phyloP scores from a whole-genome alignment of 2,113 vertebrate species.

The Zosterops hypoxanthus region DNA sequence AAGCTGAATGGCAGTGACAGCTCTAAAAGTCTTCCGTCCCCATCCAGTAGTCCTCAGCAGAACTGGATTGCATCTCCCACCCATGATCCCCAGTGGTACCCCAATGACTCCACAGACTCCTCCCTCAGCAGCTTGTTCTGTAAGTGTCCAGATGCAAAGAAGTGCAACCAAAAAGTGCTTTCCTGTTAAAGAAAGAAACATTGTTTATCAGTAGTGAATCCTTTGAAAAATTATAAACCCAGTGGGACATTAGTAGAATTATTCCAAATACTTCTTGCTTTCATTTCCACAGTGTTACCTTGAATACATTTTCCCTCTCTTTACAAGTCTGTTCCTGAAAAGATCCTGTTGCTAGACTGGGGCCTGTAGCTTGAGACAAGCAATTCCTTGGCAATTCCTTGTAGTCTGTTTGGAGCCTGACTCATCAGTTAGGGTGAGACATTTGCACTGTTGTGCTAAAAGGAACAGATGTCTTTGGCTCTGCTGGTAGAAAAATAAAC shows the following conservation, averaged over 20 bases:
- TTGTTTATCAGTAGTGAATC: neutral
- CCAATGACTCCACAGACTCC: constrained; percentile 93
- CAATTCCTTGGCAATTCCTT: neutral
- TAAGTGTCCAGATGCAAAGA: constrained; percentile 67
- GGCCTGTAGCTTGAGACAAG: neutral
- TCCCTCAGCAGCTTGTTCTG: constrained; percentile 94
- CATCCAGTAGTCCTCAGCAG: constrained; percentile 88
- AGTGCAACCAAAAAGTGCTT: neutral
- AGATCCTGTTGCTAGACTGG: neutral
- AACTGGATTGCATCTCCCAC: constrained; percentile 96
- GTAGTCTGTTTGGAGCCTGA: constrained; percentile 9
- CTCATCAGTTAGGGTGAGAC: constrained; percentile 3
- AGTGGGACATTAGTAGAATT: neutral
- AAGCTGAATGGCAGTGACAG: constrained; percentile 89
- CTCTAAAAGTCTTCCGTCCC: constrained; percentile 90
- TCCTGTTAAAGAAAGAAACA: neutral
- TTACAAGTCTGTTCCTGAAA: neutral
- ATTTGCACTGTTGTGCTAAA: neutral
- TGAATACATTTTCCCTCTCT: neutral
- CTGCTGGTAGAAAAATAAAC: neutral
- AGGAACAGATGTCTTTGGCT: neutral
- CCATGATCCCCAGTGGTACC: constrained; percentile 98
- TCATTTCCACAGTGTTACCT: neutral
- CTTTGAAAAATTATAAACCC: neutral
- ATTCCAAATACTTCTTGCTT: neutral